Conservation (phyloP, 2,888 invertebrate species). For the Pyrocoelia pectoralis region DNA sequence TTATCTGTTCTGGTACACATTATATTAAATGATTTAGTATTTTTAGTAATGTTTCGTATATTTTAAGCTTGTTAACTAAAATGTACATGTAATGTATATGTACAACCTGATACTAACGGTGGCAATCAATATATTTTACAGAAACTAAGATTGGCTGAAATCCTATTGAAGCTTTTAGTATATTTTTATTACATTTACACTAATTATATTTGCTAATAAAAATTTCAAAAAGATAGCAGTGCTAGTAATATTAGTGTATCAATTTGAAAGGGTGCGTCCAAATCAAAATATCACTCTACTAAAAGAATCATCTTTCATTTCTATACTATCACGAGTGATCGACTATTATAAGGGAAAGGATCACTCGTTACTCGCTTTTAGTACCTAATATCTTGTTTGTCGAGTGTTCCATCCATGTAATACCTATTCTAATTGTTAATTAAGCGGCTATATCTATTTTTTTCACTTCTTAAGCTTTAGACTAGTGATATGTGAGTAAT, state of each 20-base stretch:
- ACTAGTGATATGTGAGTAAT: not conserved
- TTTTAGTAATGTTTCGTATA: not conserved
- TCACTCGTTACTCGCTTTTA: not conserved
- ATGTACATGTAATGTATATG: not conserved
- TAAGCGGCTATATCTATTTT: not conserved
- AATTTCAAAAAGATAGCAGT: too few relatives aligned
- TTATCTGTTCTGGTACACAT: not conserved
- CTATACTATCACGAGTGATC: too few relatives aligned
- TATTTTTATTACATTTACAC: not conserved
- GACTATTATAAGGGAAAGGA: too few relatives aligned
- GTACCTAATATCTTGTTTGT: not conserved
- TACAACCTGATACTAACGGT: not conserved
- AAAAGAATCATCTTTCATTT: too few relatives aligned
- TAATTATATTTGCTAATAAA: not conserved
- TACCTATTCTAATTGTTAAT: not conserved
- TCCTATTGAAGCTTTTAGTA: not conserved
- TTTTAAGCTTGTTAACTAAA: not conserved
- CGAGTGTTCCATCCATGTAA: not conserved
- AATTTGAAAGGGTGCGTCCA: not conserved
- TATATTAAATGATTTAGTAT: not conserved
- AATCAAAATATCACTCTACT: not conserved
- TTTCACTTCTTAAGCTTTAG: not conserved
- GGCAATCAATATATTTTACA: slow-evolving; percentile 1
- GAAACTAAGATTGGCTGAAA: not conserved
- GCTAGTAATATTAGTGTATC: too few relatives aligned